phyloP scores from a whole-genome alignment of 2,797 vertebrate species.

The Sardinella longiceps region DNA sequence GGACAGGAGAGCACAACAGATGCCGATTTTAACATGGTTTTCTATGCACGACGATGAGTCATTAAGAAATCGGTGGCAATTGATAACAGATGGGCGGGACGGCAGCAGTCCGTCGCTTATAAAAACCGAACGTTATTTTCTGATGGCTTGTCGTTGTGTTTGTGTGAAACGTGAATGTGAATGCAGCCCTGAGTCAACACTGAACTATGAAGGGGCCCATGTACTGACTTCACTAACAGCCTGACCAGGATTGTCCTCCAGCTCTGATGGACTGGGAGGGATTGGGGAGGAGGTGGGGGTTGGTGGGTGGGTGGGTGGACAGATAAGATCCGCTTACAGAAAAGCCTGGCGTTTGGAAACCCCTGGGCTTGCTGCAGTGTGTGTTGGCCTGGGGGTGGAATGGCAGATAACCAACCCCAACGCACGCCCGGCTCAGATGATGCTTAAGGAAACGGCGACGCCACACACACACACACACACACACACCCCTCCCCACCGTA shows the following conservation, averaged over 20 bases:
- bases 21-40: conserved; percentile 12
- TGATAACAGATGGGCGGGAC: not conserved
- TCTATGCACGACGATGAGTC: conserved; percentile 6
- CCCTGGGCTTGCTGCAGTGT: not conserved
- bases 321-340: conserved; percentile 10
- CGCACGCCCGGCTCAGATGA: not conserved
- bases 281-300: not conserved
- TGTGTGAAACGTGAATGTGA: not conserved
- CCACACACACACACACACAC: conserved; percentile 44
- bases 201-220: not conserved
- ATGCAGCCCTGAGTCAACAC: conserved; percentile 23
- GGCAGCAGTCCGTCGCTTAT: not conserved
- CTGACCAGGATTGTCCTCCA: not conserved
- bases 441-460: conserved; percentile 33
- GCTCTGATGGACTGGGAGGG: not conserved
- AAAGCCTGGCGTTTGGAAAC: not conserved
- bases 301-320: not conserved
- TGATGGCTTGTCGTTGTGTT: conserved; percentile 11
- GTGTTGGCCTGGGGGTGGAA: conserved; percentile 41
- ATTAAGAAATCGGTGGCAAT: conserved; percentile 1
- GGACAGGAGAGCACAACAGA: not conserved
- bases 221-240: not conserved
- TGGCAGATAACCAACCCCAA: conserved; percentile 34
- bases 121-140: conserved; percentile 4
- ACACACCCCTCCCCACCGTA: conserved; percentile 48